Conservation (phyloP, 1,140 invertebrate genomes). For the Aphaenogaster rudis region DNA sequence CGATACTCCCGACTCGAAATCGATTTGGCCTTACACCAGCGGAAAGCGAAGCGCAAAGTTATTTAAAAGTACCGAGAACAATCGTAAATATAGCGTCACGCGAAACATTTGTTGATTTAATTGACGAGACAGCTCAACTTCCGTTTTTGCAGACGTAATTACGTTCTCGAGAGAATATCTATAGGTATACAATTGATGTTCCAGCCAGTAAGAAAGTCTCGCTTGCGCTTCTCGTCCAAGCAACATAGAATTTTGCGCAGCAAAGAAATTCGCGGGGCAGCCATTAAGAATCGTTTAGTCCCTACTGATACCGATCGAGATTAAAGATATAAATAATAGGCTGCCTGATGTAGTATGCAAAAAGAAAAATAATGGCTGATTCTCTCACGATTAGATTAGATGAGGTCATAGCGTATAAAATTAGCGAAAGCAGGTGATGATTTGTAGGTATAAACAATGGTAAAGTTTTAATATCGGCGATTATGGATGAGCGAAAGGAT, state of each 20-base stretch:
- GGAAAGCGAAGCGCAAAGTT: constrained; percentile 26
- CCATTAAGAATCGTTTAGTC: neutral
- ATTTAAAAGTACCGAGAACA: constrained; percentile 43
- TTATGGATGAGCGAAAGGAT: constrained; percentile 25
- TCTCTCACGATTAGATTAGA: constrained; percentile 11
- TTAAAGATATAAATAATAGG: constrained; percentile 2
- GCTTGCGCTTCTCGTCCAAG: neutral
- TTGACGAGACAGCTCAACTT: constrained; percentile 11
- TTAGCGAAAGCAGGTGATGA: neutral
- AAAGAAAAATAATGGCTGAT: neutral
- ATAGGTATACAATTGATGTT: neutral
- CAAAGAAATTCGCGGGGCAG: neutral
- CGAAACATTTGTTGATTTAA: constrained; percentile 34
- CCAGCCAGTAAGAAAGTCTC: neutral
- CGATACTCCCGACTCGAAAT: constrained; percentile 50
- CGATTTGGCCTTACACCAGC: constrained; percentile 33
- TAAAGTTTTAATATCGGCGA: constrained; percentile 32
- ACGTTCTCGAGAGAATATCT: neutral
- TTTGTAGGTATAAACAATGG: neutral
- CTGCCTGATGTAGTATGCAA: neutral
- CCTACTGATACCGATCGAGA: neutral
- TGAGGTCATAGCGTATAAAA: neutral
- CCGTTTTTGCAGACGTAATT: neutral
- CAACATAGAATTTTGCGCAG: neutral
- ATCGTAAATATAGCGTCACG: constrained; percentile 22